These are phyloP conservation scores for Myotis daubentonii DNA, from an alignment of 2,797 vertebrate species.

Conservation along the genomic window DNA sequence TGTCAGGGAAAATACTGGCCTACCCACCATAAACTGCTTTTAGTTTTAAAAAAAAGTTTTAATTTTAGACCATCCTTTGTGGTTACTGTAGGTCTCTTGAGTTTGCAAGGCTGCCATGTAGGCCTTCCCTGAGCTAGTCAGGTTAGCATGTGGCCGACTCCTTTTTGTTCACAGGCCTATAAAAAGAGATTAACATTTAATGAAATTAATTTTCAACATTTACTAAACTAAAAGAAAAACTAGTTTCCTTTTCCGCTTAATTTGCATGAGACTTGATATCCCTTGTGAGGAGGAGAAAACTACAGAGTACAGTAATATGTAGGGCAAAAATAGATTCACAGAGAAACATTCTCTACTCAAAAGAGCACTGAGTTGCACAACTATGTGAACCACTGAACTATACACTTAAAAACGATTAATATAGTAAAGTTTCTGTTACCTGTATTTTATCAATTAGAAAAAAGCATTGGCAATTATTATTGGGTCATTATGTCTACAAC, in stretches of 20 bases:
- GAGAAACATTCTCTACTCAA: slow-evolving; percentile 17
- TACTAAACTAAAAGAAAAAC: slow-evolving; percentile 11
- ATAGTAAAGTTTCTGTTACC: not conserved
- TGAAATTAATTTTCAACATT: slow-evolving; percentile 3
- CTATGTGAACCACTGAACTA: not conserved
- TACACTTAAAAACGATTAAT: not conserved
- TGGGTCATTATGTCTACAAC: not conserved
- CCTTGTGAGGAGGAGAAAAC: not conserved
- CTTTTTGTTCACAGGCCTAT: not conserved
- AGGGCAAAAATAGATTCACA: not conserved
- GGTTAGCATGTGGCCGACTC: too few species aligned
- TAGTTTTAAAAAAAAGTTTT: too few species aligned
- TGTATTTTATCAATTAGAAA: not conserved
- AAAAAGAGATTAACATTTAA: not conserved
- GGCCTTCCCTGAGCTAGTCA: too few species aligned
- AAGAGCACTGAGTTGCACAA: not conserved
- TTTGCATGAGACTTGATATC: not conserved
- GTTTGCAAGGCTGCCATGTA: too few species aligned
- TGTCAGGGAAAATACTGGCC: too few species aligned
- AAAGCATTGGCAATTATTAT: not conserved
- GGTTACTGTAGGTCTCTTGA: too few species aligned
- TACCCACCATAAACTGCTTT: too few species aligned
- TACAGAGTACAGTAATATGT: not conserved
- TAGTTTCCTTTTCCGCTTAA: not conserved
- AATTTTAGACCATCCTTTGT: too few species aligned